Evolutionary conservation across 2,797 vertebrate species (phyloP).

Genomic region (Chiroxiphia lanceolata): DNA sequence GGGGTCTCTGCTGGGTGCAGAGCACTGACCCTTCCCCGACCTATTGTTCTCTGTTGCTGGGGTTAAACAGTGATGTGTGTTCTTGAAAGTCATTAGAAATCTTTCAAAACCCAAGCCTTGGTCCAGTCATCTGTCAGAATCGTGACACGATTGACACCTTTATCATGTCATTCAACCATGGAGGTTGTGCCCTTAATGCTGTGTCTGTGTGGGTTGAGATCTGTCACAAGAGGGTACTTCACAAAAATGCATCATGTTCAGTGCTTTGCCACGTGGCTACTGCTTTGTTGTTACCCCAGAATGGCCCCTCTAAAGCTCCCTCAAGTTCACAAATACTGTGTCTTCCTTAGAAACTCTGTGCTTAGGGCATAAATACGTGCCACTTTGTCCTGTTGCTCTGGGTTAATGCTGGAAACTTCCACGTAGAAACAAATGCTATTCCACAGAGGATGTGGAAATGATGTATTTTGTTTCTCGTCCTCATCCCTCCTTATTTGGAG

Average conservation of each 20-base stretch:
- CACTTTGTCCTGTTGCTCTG: neutral
- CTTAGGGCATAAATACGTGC: neutral
- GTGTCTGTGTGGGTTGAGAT: neutral
- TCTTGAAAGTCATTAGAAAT: neutral
- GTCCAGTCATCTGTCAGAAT: neutral
- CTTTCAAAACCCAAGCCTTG: neutral
- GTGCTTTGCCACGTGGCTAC: neutral
- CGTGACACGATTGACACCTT: accelerated
- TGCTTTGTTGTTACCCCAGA: neutral
- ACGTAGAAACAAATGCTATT: neutral
- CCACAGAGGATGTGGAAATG: accelerated
- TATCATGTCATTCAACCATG: neutral
- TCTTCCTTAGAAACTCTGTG: neutral
- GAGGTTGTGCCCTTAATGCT: neutral
- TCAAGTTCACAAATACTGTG: neutral
- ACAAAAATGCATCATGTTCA: neutral
- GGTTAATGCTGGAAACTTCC: neutral
- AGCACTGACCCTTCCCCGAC: neutral
- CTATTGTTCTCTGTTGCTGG: neutral
- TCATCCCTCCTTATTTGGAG: neutral
- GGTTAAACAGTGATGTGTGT: accelerated
- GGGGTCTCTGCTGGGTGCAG: neutral
- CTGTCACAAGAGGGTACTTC: neutral
- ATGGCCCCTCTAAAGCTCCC: neutral
- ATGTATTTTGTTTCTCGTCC: neutral